A percentile compares a stretch with the other conserved stretches of the same genome.
phyloP scores from a whole-genome alignment of 1,140 invertebrate species.

The Gonioctena quinquepunctata region DNA sequence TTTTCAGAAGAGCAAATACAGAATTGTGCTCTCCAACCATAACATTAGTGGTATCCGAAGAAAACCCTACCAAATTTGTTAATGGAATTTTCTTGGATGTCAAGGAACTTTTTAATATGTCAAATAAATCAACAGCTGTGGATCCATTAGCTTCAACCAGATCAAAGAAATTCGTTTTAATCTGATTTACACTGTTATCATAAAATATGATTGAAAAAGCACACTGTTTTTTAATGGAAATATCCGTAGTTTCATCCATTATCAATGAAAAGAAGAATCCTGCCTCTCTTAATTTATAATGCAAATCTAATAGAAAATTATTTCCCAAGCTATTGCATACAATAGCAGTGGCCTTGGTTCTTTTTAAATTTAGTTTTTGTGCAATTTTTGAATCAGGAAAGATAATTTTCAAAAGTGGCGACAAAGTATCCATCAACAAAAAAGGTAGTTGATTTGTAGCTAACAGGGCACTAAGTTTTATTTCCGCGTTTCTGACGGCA shows the following conservation, averaged over 20 bases:
- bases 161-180: slow-evolving; percentile 26
- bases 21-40: slow-evolving; percentile 47
- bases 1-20: slow-evolving; percentile 21
- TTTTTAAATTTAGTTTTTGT: slow-evolving; percentile 1
- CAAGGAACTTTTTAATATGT: slow-evolving; percentile 29
- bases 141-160: slow-evolving; percentile 31
- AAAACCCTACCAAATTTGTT: slow-evolving; percentile 47
- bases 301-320: slow-evolving; percentile 6
- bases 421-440: slow-evolving; percentile 16
- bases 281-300: slow-evolving; percentile 1
- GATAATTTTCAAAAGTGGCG: not conserved
- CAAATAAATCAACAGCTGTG: slow-evolving; percentile 28
- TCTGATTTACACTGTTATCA: slow-evolving; percentile 5
- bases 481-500: slow-evolving; percentile 11
- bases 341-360: slow-evolving; percentile 14
- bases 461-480: slow-evolving; percentile 20
- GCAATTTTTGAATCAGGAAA: slow-evolving; percentile 25
- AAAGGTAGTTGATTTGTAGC: slow-evolving; percentile 20
- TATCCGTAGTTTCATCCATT: slow-evolving; percentile 24
- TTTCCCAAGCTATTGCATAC: slow-evolving; percentile 11
- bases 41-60: slow-evolving; percentile 49
- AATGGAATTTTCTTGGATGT: slow-evolving; percentile 36
- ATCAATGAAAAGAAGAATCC: slow-evolving; percentile 22
- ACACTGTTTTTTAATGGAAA: slow-evolving; percentile 16
- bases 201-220: slow-evolving; percentile 25